phyloP scores from a whole-genome alignment of 2,888 invertebrate species.

The Argyresthia goedartella region DNA sequence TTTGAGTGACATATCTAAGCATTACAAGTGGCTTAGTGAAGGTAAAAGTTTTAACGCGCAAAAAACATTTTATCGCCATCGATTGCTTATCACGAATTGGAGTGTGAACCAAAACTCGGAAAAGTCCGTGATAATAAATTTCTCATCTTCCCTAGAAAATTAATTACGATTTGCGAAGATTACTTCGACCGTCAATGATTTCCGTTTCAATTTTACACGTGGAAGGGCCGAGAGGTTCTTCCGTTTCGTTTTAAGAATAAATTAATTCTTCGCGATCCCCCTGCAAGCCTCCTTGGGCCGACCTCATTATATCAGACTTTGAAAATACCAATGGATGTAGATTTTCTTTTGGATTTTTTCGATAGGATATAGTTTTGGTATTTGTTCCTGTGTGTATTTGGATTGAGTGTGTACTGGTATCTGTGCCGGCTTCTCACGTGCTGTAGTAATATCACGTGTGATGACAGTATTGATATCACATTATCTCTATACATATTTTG shows the following conservation, averaged over 20 bases:
- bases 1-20: background rate
- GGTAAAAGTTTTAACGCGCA: background rate
- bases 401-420: no score
- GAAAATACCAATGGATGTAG: no score
- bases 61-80: background rate
- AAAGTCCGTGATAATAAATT: background rate
- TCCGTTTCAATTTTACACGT: constrained; percentile 3
- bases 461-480: no score
- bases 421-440: no score
- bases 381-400: no score
- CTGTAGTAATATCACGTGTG: no score
- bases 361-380: no score
- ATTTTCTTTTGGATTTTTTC: no score
- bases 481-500: no score
- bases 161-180: background rate
- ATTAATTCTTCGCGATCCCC: no score
- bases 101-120: background rate
- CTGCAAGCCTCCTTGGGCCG: no score
- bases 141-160: background rate
- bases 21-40: background rate
- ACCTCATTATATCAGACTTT: no score
- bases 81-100: background rate
- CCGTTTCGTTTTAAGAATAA: background rate
- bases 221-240: background rate
- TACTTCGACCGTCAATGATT: constrained; percentile 1